Evolutionary conservation across 2,113 vertebrate species (phyloP), one percentile per base, ranked within the genome.

Genomic region (Centropristis striata): DNA sequence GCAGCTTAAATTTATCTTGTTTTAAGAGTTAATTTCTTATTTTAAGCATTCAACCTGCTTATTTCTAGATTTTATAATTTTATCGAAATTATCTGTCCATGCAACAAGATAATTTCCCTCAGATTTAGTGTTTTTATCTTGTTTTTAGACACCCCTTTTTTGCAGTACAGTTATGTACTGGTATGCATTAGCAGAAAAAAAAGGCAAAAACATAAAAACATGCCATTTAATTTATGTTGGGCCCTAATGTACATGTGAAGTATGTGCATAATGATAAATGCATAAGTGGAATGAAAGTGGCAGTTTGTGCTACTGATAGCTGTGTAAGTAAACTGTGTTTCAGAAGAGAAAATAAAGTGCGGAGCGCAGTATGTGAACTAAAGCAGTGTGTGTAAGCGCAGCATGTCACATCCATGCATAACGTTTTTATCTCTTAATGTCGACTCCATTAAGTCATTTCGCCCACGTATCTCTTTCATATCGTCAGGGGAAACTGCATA

Each of bases 381-480:
- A 50, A 49, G 21, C 28, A 20, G 12, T 41, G 50, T 73, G 58
- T 64, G 23, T n/a, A 36, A 5, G 6, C 21, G 21, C 60, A 61
- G 36, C 42, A 20, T 39, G 55, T 68, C 8, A 11, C 32, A 23
- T 50, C 28, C 47, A 70, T 41, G 49, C 4, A 32, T 36, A 9
- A 6, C 37, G 21, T 79, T 80, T 51, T 27, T 15, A 64, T 70
- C 61, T 82, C 68, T 41, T 39, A 54, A 65, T 51, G 58, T 61
- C 53, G 5, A 63, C 18, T 72, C 4, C 58, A 73, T 59, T 41
- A 57, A 70, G 59, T 11, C 50, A 3, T 59, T 28, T 58, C 39
- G 12, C 50, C 71, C 20, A 12, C 2, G 1, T 9, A 15, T 5
- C 2, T 1, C 12, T 44, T 54, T 76, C 11, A 55, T 61, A 23